Evolutionary conservation across 2,113 vertebrate genomes (phyloP), one percentile per base, ranked within the genome.

Genomic region (Lagopus leucura): DNA sequence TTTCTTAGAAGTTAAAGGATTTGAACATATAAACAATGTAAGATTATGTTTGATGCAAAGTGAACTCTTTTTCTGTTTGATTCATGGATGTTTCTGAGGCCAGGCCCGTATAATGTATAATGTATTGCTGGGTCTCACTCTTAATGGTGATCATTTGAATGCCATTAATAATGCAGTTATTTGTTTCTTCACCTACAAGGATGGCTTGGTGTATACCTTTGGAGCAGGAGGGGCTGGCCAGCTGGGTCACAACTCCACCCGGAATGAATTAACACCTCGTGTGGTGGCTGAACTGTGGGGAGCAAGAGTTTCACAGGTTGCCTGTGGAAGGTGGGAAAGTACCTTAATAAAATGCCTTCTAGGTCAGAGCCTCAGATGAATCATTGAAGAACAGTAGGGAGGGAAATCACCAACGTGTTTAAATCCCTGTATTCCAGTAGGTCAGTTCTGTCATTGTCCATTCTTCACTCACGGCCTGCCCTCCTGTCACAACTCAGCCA

Each of bases 201-300:
- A 97, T 42, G 98, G 98, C n/a, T 73, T 97, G 84, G 76, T 98
- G 36, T 98, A 96, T 73, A 98, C 98, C 60, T 98, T 98, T 93
- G 98, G 98, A 95, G 96, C 96, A 70, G 98, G 97, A 88, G 88
- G 82, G 25, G 87, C 92, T n/a, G 98, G 98, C n/a, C 98, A 98
- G n/a, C 97, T 98, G 4, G 98, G 98, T 70, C 97, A 98, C 92
- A 97, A 96, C 90, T 97, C 97, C 42, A 96, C 92, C 11, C 81
- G 3, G 58, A 96, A 96, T 17, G 96, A 98, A 61, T 66, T 96
- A 52, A 66, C 9, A 8, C 98, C 98, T 89, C 89, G 96, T 22
- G 47, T 98, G 73, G 97, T 98, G 81, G 94, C 97, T 0, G 96
- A 97, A 88, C 94, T 97, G 42, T 94, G 85, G 89, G 95, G 95